Evolutionary conservation across 2,797 vertebrate species (phyloP).

Genomic region (Alfaro cultratus): DNA sequence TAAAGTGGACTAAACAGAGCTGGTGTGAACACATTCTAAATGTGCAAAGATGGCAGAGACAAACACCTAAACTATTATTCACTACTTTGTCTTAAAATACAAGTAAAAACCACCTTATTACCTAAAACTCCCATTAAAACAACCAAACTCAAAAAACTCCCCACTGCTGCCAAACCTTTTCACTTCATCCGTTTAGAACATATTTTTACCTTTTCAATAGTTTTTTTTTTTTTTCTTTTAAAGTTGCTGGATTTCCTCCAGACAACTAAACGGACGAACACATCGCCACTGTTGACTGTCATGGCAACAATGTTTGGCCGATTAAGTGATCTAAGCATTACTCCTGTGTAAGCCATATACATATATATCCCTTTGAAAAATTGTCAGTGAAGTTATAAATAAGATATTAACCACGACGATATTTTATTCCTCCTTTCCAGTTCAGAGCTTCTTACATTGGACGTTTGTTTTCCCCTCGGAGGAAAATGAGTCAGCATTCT

Average conservation of each 20-base stretch:
- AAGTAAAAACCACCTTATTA: neutral
- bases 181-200: neutral
- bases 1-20: neutral
- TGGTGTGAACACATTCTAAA: neutral
- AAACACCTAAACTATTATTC: neutral
- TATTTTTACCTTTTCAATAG: neutral
- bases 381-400: slow-evolving; percentile 14
- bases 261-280: neutral
- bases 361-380: slow-evolving; percentile 9
- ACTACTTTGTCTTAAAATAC: neutral
- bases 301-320: slow-evolving; percentile 9
- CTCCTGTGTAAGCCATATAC: slow-evolving; percentile 10
- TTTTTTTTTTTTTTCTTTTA: neutral
- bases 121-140: neutral
- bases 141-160: neutral
- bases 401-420: slow-evolving; percentile 34
- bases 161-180: neutral
- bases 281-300: neutral
- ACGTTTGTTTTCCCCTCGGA: slow-evolving; percentile 29
- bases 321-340: neutral
- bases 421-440: slow-evolving; percentile 13
- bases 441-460: slow-evolving; percentile 14
- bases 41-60: neutral
- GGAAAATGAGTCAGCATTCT: slow-evolving; percentile 53
- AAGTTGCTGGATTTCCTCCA: neutral